A percentile compares a stretch with the other conserved stretches of the same genome.
phyloP scores from a whole-genome alignment of 2,888 invertebrate genomes.

The Chorisops tibialis region DNA sequence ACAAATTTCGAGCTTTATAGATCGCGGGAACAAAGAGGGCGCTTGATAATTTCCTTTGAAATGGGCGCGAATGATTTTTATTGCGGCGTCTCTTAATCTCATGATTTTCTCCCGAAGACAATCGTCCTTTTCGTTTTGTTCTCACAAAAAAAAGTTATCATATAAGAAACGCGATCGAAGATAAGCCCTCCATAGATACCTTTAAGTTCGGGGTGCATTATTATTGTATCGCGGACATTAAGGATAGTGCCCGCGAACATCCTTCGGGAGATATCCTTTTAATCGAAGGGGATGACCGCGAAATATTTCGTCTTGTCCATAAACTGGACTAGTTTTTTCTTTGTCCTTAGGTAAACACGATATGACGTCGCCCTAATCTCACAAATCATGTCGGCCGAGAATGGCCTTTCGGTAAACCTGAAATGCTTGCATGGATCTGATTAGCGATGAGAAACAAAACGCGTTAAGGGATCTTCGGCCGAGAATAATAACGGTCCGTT shows the following conservation, averaged over 20 bases:
- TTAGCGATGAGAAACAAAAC: constrained; percentile 25
- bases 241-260: background rate
- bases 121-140: background rate
- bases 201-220: too few species aligned
- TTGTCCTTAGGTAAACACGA: background rate
- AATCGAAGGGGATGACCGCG: constrained; percentile 25
- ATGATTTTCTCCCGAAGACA: too few species aligned
- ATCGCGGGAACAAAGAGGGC: background rate
- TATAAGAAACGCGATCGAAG: constrained; percentile 5
- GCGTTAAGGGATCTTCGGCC: constrained; percentile 10
- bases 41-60: background rate
- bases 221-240: too few species aligned
- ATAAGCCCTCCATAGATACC: too few species aligned
- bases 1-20: background rate
- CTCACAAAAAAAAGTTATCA: background rate
- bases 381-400: too few species aligned
- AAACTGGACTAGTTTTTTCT: constrained; percentile 14
- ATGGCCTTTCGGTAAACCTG: constrained; percentile 9
- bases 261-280: constrained; percentile 15
- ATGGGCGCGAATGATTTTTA: background rate
- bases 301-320: constrained; percentile 12
- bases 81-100: background rate
- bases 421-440: constrained; percentile 16
- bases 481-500: constrained; percentile 20
- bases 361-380: too few species aligned